Base-by-base conservation (phyloP, 1,140 invertebrate species). In the Olivierus martensii region DNA sequence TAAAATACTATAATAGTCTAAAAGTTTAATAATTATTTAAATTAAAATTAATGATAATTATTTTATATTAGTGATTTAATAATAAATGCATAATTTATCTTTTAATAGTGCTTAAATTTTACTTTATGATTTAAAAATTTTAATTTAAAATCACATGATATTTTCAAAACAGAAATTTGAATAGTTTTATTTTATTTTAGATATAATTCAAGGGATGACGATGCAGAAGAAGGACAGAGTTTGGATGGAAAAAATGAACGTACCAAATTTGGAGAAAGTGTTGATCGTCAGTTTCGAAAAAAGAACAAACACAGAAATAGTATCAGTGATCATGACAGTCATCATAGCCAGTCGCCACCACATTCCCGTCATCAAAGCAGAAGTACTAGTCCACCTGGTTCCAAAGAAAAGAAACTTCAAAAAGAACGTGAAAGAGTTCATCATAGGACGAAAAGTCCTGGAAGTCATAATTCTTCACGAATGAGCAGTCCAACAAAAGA, bases 271-370 rank as follows among this genome's bases (percentile, higher is more conserved):
- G 46, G 19, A 5, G 55, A 56, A 35, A 46, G 17, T 5, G 14
- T 41, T 35, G 55, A 52, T n/a, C 49, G 55, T 41, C 53, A 54
- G 10, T 59, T 49, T 52, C 47, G 57, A 15, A 56, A 54, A 36
- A 53, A 51, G 44, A 53, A 59, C 46, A 54, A 51, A 46, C 19
- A 57, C 7, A 57, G 60, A 17, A 61, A 64, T 38, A 63, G 61
- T 36, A 59, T 60, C 41, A 67, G 65, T 55, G 65, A 66, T 36
- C 63, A 63, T 38, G 65, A 65, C 21, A 64, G 63, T 43, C 63
- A 60, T 45, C 63, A 62, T 37, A 65, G 64, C 47, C 60, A 63
- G 45, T 64, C 63, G 11, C 65, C 65, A 19, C 62, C 65, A 15
- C 57, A 56, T 22, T 58, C 53, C 28, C 39, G 60, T 43, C 52